Percentiles rank a stretch among this genome's conserved stretches.
Evolutionary conservation across 2,888 invertebrate genomes (phyloP).

Genomic region (Pristionchus fissidentatus): DNA sequence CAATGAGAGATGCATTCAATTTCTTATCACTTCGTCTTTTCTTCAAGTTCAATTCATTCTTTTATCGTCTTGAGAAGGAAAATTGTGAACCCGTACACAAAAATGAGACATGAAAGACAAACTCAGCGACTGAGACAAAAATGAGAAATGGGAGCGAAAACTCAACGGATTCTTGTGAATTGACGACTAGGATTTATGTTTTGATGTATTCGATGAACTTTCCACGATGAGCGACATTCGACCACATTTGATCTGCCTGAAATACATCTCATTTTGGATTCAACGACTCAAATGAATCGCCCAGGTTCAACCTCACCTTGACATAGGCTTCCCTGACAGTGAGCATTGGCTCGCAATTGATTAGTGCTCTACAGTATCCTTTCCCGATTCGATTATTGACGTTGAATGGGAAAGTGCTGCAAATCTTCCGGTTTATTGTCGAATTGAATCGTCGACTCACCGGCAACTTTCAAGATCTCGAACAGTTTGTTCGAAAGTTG

Average conservation of each 20-base stretch:
- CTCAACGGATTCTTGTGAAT: not conserved
- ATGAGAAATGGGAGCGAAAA: not conserved
- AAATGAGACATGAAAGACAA: conserved; percentile 9
- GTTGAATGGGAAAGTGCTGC: conserved; percentile 25
- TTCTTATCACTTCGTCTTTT: no score
- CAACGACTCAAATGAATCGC: not conserved
- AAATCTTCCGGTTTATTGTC: not conserved
- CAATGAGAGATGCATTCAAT: not conserved
- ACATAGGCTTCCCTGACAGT: conserved; percentile 32
- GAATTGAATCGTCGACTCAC: not conserved
- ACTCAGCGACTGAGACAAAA: not conserved
- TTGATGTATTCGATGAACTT: conserved; percentile 43
- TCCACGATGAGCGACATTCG: conserved; percentile 35
- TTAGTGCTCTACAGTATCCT: conserved; percentile 37
- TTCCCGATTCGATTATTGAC: conserved; percentile 24
- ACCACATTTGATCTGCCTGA: conserved; percentile 39
- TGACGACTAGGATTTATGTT: not conserved
- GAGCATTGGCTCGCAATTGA: conserved; percentile 45
- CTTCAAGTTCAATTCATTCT: no score
- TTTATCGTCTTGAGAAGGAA: not conserved
- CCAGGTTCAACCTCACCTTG: not conserved
- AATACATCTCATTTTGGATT: not conserved
- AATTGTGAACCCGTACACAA: conserved; percentile 25
- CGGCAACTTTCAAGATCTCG: conserved; percentile 45
- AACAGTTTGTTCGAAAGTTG: conserved; percentile 33